Percentiles rank a stretch among this genome's conserved stretches.
These are phyloP conservation scores for Dynastes tityus DNA, from an alignment of 2,888 invertebrate genomes.

Conservation along the genomic window DNA sequence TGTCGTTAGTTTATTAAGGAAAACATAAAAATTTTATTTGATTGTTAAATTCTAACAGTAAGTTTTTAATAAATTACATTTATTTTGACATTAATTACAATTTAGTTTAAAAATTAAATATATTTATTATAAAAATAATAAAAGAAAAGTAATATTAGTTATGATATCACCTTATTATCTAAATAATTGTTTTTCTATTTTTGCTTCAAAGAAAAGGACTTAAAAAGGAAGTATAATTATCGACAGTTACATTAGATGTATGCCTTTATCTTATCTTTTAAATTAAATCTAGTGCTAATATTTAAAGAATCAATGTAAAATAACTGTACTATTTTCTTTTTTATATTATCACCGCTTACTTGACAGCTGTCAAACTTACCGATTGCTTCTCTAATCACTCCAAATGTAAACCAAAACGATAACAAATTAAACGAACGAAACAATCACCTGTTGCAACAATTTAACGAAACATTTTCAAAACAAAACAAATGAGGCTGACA, in stretches of 20 bases:
- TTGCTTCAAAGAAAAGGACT: neutral
- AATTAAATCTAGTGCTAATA: no score
- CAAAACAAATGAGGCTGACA: slow-evolving; percentile 64
- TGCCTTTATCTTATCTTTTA: slow-evolving; percentile 4
- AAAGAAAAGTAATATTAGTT: no score
- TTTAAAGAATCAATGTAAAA: no score
- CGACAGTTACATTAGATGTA: slow-evolving; percentile 28
- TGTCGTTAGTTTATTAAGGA: no score
- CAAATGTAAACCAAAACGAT: slow-evolving; percentile 15
- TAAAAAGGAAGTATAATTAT: neutral
- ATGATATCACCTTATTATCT: no score
- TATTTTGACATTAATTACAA: no score
- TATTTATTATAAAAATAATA: neutral
- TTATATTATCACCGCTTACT: neutral
- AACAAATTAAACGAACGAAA: no score
- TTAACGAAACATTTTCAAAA: slow-evolving; percentile 37
- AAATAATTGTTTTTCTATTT: neutral
- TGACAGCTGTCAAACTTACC: slow-evolving; percentile 9
- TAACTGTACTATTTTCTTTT: no score
- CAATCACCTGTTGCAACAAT: slow-evolving; percentile 51
- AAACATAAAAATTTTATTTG: no score
- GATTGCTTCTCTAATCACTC: slow-evolving; percentile 32
- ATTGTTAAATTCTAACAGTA: no score
- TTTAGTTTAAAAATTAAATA: neutral
- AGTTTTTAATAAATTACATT: no score